Conservation (phyloP, 2,888 invertebrate genomes). For the Luperina testacea region DNA sequence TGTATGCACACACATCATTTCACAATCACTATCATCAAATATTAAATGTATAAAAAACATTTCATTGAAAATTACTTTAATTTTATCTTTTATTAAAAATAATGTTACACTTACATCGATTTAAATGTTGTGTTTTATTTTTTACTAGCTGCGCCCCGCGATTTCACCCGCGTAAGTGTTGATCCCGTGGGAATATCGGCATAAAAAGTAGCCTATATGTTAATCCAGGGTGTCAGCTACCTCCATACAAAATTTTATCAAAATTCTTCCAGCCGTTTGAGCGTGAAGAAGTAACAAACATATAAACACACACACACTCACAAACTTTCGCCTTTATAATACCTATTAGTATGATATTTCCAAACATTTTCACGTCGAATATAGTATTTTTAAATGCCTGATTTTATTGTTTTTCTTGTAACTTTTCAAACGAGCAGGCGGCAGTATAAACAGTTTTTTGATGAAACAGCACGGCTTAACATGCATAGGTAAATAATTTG, state of each 20-base stretch:
- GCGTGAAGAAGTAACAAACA: too few relatives aligned
- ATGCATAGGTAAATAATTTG: neutral
- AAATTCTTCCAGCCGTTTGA: too few relatives aligned
- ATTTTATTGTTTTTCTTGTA: neutral
- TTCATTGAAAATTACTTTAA: neutral
- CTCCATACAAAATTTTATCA: too few relatives aligned
- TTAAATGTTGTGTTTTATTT: constrained; percentile 34
- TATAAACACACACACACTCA: too few relatives aligned
- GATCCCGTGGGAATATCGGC: too few relatives aligned
- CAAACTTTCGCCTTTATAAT: too few relatives aligned
- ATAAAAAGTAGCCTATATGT: too few relatives aligned
- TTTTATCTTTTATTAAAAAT: constrained; percentile 15
- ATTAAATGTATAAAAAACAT: constrained; percentile 28
- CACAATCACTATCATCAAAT: constrained; percentile 1
- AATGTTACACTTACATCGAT: neutral
- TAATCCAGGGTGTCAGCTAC: too few relatives aligned
- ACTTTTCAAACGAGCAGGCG: neutral
- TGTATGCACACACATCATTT: neutral
- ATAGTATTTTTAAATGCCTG: neutral
- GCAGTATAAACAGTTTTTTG: neutral
- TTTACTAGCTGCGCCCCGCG: neutral
- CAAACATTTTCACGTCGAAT: neutral
- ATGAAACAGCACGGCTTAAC: neutral
- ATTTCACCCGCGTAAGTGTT: too few relatives aligned
- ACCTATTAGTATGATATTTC: neutral